Base-by-base conservation (phyloP, 2,113 vertebrate species). In the Pontoporia blainvillei region DNA sequence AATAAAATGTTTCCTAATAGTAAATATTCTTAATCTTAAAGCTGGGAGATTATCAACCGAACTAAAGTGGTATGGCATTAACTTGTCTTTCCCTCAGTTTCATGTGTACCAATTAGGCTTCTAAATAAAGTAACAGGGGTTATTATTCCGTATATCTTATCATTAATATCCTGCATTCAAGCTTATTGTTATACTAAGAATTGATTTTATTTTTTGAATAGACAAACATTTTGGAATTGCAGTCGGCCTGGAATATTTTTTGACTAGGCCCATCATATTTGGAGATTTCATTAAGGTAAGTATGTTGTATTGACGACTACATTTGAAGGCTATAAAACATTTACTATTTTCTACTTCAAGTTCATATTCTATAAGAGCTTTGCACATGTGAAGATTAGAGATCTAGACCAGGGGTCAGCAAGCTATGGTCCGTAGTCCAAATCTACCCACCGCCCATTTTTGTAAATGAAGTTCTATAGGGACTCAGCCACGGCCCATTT, bases 251-350 rank as follows among this genome's bases (percentile, higher is more conserved):
- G 98, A 98, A 27, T 99, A 98, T 95, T 99, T 99, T 98, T 96
- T 98, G 25, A 98, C 52, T 14, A 98, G 98, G 39, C 99, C 99
- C 49, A 99, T 99, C 95, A 98, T 99, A 96, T 99, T 99, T 98
- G 99, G 99, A 71, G 99, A 99, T 97, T 99, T 99, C 95, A 98
- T 99, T 95, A 99, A 99, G 98, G 99, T 98, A 93, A 98, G 86
- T 41, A 46, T 93, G 4, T n/a, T 90, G 17, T 3, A 29, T 23
- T 95, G 59, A 76, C 39, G 29, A 54, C 44, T 91, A 25, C 21
- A 25, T 59, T 76, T 73, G n/a, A 89, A 78, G 39, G 61, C 62
- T 72, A 39, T 72, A 78, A 84, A 79, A 23, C 41, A 85, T 39
- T 90, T 85, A 34, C 44, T 85, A 36, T 88, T 94, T 82, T 96